phyloP scores from a whole-genome alignment of 2,888 invertebrate species.

The Odontocerum albicorne region DNA sequence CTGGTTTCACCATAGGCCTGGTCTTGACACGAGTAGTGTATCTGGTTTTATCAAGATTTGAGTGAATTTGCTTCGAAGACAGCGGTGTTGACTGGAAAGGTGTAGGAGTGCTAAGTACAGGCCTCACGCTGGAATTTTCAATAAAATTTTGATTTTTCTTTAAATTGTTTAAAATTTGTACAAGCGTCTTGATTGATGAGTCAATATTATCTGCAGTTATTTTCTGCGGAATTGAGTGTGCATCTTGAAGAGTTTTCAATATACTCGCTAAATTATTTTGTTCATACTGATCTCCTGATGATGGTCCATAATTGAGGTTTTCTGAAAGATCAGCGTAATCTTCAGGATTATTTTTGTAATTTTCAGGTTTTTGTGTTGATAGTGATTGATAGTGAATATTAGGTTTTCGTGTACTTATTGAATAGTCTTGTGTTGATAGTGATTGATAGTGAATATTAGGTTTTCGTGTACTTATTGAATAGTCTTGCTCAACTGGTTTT shows the following conservation, averaged over 20 bases:
- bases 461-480: constrained; percentile 11
- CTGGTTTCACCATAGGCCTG: constrained; percentile 17
- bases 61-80: constrained; percentile 9
- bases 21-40: constrained; percentile 5
- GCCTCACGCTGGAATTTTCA: constrained; percentile 29
- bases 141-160: constrained; percentile 42
- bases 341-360: constrained; percentile 33
- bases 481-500: constrained; percentile 7
- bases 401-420: constrained; percentile 18
- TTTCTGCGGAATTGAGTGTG: constrained; percentile 74
- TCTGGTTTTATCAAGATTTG: constrained; percentile 1
- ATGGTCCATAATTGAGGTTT: constrained; percentile 29
- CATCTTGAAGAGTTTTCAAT: constrained; percentile 70
- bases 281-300: constrained; percentile 26
- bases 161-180: constrained; percentile 69
- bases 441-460: constrained; percentile 14
- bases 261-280: constrained; percentile 54
- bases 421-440: too few relatives aligned
- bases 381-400: constrained; percentile 19
- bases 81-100: constrained; percentile 19
- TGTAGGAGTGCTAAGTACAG: constrained; percentile 19
- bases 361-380: constrained; percentile 15
- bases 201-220: constrained; percentile 78
- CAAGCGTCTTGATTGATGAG: constrained; percentile 74
- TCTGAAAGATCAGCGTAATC: constrained; percentile 24